Conservation (phyloP, 2,888 invertebrate genomes). For the Cataglyphis altisquamis region DNA sequence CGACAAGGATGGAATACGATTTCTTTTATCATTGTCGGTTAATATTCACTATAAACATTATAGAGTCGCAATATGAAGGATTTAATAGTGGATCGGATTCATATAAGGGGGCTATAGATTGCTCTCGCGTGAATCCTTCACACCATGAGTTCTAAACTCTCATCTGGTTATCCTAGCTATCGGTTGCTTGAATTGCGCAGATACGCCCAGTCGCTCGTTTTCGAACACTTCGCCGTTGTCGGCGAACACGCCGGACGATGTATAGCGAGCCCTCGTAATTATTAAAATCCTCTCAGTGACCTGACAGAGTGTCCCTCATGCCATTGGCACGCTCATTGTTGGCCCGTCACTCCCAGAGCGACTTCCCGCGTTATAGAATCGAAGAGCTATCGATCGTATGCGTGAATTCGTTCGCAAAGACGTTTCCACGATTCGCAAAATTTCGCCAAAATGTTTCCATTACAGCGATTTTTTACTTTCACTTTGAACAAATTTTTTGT, state of each 20-base stretch:
- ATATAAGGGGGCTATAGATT: neutral
- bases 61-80: neutral
- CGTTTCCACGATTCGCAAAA: constrained; percentile 42
- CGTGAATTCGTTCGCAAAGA: constrained; percentile 61
- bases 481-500: neutral
- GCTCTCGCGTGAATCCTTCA: constrained; percentile 19
- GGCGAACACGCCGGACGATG: constrained; percentile 47
- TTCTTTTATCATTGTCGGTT: constrained; percentile 37
- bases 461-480: neutral
- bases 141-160: constrained; percentile 22
- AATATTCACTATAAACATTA: constrained; percentile 15
- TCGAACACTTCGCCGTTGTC: constrained; percentile 51
- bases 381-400: constrained; percentile 55
- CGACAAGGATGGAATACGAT: constrained; percentile 8
- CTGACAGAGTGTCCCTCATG: constrained; percentile 82
- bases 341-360: constrained; percentile 73
- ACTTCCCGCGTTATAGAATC: constrained; percentile 64
- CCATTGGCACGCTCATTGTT: constrained; percentile 81
- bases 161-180: neutral
- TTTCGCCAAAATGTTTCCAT: constrained; percentile 18
- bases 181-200: constrained; percentile 14
- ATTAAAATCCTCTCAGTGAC: constrained; percentile 79
- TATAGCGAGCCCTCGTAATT: constrained; percentile 75
- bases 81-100: neutral
- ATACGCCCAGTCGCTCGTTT: constrained; percentile 48